Evolutionary conservation across 2,888 invertebrate species (phyloP).

Genomic region (Latrodectus elegans): DNA sequence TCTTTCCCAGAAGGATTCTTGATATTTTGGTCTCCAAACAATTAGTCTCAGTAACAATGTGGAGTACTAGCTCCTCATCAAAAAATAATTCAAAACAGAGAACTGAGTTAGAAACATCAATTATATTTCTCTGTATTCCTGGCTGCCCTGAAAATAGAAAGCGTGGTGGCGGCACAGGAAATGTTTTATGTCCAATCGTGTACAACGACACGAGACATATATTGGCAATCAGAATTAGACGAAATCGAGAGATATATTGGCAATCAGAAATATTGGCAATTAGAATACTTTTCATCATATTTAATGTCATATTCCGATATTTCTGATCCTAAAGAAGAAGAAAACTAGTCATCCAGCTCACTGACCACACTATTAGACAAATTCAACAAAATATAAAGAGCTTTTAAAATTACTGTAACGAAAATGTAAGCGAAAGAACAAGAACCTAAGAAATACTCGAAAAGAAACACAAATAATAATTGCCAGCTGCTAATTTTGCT

Average conservation of each 20-base stretch:
- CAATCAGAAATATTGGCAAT: not conserved
- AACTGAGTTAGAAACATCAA: not conserved
- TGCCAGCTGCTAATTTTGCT: too few species aligned
- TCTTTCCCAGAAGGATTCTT: not conserved
- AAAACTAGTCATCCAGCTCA: too few species aligned
- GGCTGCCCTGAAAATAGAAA: slow-evolving; percentile 20
- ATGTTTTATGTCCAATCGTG: not conserved
- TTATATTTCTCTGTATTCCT: slow-evolving; percentile 29
- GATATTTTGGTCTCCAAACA: not conserved
- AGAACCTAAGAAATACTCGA: too few species aligned
- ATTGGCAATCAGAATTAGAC: too few species aligned
- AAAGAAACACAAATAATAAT: too few species aligned
- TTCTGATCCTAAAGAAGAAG: too few species aligned
- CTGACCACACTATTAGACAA: not conserved
- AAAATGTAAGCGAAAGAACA: too few species aligned
- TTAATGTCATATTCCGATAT: too few species aligned
- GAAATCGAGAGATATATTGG: too few species aligned
- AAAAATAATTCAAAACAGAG: not conserved
- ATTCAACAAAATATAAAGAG: too few species aligned
- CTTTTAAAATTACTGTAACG: too few species aligned
- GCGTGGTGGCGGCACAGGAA: slow-evolving; percentile 7
- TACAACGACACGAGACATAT: not conserved
- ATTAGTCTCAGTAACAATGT: not conserved
- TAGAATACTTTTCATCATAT: not conserved
- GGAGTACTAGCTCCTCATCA: not conserved